Evolutionary conservation across 2,113 vertebrate species (phyloP).

Genomic region (Cebus imitator): DNA sequence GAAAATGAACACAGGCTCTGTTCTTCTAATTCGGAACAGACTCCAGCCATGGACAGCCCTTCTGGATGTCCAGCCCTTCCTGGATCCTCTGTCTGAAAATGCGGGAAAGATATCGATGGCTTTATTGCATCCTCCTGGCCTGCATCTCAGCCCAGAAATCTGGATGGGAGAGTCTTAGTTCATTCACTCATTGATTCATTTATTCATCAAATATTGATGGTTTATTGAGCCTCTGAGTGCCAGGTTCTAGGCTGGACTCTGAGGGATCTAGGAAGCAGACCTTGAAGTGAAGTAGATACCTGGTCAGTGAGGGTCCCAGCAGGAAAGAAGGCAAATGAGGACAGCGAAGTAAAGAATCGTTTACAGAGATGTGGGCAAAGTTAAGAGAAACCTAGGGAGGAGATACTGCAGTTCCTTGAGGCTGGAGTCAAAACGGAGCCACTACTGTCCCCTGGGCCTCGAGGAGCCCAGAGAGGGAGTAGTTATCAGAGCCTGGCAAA

Average conservation of each 20-base stretch:
- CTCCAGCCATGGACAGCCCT: background rate
- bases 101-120: background rate
- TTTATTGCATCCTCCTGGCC: background rate
- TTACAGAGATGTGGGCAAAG: background rate
- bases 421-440: background rate
- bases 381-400: background rate
- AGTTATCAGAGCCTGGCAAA: background rate
- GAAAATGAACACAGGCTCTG: constrained; percentile 55
- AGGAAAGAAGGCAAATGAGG: background rate
- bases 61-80: background rate
- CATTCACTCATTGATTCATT: background rate
- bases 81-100: background rate
- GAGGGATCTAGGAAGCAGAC: background rate
- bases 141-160: background rate
- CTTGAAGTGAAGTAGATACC: background rate
- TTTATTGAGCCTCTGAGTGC: background rate
- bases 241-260: background rate
- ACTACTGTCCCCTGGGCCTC: background rate
- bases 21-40: constrained; percentile 60
- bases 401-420: background rate
- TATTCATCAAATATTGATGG: background rate
- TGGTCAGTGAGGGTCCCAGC: background rate
- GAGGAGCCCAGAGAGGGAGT: background rate
- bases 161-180: background rate
- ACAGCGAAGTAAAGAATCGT: background rate